phyloP scores from a whole-genome alignment of 2,113 vertebrate genomes.

The Rafetus swinhoei region DNA sequence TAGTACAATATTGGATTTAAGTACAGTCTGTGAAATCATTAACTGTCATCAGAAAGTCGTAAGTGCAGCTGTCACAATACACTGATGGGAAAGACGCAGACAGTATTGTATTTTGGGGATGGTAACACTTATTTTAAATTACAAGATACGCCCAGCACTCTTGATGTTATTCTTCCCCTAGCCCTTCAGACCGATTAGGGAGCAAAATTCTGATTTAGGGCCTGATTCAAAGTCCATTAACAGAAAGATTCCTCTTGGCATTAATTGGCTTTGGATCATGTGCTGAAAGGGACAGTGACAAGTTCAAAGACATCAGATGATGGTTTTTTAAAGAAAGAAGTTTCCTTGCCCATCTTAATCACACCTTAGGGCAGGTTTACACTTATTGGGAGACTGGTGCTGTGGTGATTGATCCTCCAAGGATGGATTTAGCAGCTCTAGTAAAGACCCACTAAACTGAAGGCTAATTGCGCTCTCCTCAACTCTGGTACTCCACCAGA shows the following conservation, averaged over 20 bases:
- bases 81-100: not conserved
- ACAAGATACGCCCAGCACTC: not conserved
- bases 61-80: not conserved
- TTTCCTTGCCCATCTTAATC: not conserved
- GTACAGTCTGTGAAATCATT: rapidly evolving
- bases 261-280: not conserved
- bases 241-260: not conserved
- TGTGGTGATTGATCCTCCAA: too few species aligned
- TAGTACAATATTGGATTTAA: rapidly evolving
- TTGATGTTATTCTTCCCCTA: not conserved
- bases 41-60: not conserved
- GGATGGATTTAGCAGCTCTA: too few species aligned
- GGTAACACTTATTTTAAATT: not conserved
- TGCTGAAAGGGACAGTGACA: not conserved
- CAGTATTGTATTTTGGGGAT: not conserved
- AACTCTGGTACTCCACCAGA: too few species aligned
- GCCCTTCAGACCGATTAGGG: not conserved
- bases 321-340: not conserved
- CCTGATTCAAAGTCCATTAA: not conserved
- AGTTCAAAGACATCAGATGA: not conserved
- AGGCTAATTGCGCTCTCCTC: too few species aligned
- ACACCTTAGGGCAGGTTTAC: not conserved
- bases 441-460: too few species aligned
- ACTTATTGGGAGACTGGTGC: too few species aligned
- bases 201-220: not conserved